Evolutionary conservation across 2,888 invertebrate genomes (phyloP).

Genomic region (Dryobota labecula): DNA sequence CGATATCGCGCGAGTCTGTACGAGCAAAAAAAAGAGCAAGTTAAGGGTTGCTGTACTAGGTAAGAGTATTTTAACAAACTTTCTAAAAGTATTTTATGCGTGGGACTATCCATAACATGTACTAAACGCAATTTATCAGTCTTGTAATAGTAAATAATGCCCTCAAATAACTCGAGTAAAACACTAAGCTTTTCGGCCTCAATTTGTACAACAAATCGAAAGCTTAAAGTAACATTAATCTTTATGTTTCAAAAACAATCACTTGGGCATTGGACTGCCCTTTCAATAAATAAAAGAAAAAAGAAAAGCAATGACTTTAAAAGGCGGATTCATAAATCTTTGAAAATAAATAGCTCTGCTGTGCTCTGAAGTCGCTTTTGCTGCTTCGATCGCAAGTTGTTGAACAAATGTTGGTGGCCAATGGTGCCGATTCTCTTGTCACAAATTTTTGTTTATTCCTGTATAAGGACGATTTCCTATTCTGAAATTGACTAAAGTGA

Average conservation of each 20-base stretch:
- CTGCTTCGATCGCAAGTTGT: conserved; percentile 4
- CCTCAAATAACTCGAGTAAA: conserved; percentile 33
- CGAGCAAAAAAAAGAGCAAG: too few relatives aligned
- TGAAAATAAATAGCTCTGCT: conserved; percentile 44
- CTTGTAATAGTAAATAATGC: conserved; percentile 41
- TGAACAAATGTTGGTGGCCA: conserved; percentile 22
- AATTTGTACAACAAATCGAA: conserved; percentile 41
- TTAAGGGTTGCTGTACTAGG: neutral
- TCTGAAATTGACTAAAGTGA: too few relatives aligned
- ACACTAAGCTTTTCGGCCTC: conserved; percentile 29
- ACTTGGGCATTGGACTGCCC: conserved; percentile 30
- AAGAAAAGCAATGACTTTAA: conserved; percentile 47
- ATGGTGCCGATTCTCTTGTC: too few relatives aligned
- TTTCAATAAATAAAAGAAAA: conserved; percentile 48
- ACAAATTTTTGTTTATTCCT: too few relatives aligned
- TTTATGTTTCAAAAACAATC: conserved; percentile 60
- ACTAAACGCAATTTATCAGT: conserved; percentile 24
- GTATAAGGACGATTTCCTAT: too few relatives aligned
- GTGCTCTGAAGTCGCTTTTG: conserved; percentile 13
- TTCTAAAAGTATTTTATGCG: conserved; percentile 17
- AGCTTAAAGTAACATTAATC: conserved; percentile 58
- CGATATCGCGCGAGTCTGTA: too few relatives aligned
- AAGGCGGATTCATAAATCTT: conserved; percentile 55
- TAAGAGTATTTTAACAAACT: neutral
- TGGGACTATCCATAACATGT: conserved; percentile 36